These are phyloP conservation scores for Etheostoma cragini DNA, from an alignment of 2,113 vertebrate species.

Conservation along the genomic window DNA sequence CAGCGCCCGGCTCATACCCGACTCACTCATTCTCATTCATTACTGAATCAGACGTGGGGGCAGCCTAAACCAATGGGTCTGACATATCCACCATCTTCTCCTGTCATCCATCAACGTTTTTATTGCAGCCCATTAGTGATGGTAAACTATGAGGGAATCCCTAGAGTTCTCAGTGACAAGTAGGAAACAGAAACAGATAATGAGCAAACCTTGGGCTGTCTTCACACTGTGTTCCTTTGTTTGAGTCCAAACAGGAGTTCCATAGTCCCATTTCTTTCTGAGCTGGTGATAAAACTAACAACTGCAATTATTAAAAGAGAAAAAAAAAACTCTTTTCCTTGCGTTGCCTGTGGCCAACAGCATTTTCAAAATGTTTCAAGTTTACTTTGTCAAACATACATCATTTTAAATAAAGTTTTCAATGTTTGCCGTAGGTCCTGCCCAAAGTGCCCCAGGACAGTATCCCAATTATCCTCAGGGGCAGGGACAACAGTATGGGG, in stretches of 20 bases:
- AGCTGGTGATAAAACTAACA: background rate
- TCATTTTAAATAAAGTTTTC: background rate
- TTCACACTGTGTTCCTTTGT: background rate
- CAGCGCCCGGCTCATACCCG: conserved; percentile 37
- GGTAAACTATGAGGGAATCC: conserved; percentile 54
- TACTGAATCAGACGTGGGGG: conserved; percentile 47
- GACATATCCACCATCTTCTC: conserved; percentile 40
- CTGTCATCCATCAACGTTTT: conserved; percentile 52
- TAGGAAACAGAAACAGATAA: conserved; percentile 24
- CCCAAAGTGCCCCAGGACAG: conserved; percentile 93
- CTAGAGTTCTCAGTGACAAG: conserved; percentile 45
- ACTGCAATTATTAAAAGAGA: background rate
- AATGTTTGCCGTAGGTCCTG: conserved; percentile 84
- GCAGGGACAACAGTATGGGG: conserved; percentile 97
- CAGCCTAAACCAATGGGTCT: conserved; percentile 54
- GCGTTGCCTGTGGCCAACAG: background rate
- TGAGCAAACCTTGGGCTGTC: conserved; percentile 26
- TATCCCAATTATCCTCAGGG: conserved; percentile 97
- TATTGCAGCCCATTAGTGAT: conserved; percentile 43
- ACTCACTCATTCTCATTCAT: conserved; percentile 64
- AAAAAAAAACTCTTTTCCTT: background rate
- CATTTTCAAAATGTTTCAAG: background rate
- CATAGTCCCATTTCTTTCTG: background rate
- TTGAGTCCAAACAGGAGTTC: conserved; percentile 19
- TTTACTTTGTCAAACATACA: background rate